A percentile compares a stretch with the other conserved stretches of the same genome.
phyloP scores from a whole-genome alignment of 2,797 vertebrate species.

The Trachurus trachurus region DNA sequence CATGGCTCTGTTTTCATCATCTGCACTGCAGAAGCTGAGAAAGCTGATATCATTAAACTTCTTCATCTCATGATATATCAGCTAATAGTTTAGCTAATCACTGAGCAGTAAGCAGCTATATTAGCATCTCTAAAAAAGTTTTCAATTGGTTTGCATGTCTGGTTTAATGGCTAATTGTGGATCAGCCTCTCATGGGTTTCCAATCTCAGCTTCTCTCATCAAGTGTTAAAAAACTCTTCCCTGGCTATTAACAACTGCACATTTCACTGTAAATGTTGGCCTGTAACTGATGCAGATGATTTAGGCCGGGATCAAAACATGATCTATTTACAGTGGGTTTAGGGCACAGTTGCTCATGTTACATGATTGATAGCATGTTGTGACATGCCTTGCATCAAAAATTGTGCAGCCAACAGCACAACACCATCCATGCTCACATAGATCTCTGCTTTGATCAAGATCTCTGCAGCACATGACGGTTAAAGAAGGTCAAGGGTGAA shows the following conservation, averaged over 20 bases:
- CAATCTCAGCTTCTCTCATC: constrained; percentile 28
- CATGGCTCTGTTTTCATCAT: neutral
- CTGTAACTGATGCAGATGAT: constrained; percentile 15
- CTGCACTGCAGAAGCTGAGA: neutral
- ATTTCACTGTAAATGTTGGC: constrained; percentile 35
- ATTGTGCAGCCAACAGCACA: constrained; percentile 25
- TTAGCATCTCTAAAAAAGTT: neutral
- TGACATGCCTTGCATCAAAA: constrained; percentile 24
- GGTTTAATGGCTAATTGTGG: constrained; percentile 41
- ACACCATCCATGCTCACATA: neutral
- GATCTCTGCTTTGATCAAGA: constrained; percentile 21
- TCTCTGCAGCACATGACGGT: constrained; percentile 35
- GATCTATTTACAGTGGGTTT: constrained; percentile 10
- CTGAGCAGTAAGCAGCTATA: neutral
- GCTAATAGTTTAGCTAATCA: neutral
- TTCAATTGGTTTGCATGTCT: constrained; percentile 10
- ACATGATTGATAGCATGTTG: constrained; percentile 32
- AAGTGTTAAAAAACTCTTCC: constrained; percentile 27
- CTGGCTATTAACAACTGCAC: constrained; percentile 15
- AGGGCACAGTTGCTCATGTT: constrained; percentile 14
- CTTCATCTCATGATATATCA: neutral
- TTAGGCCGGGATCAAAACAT: constrained; percentile 25
- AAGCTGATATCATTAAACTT: neutral
- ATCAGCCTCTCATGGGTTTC: constrained; percentile 43
- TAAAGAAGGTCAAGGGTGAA: constrained; percentile 11